Evolutionary conservation across 2,888 invertebrate genomes (phyloP).

Genomic region (Gerris lacustris): DNA sequence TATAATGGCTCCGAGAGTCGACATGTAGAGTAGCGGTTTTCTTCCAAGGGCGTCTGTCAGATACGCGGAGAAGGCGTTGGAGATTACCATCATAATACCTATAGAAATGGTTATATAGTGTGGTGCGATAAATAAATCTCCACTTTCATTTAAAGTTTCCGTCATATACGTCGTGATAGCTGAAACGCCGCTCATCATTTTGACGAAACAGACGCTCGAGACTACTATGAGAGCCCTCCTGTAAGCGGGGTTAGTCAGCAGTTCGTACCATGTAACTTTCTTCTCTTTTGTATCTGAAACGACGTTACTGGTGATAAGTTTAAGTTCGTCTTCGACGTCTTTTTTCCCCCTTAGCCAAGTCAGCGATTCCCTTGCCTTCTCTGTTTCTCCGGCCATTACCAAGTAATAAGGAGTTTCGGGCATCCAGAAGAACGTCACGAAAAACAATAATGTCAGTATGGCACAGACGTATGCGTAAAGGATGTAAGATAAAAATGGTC

Average conservation of each 20-base stretch:
- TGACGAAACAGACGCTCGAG: slow-evolving; percentile 23
- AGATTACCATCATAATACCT: slow-evolving; percentile 15
- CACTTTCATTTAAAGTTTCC: slow-evolving; percentile 24
- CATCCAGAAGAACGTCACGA: slow-evolving; percentile 44
- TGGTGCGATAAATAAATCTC: slow-evolving; percentile 5
- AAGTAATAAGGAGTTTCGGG: slow-evolving; percentile 52
- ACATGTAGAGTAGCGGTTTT: slow-evolving; percentile 17
- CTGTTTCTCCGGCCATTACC: slow-evolving; percentile 41
- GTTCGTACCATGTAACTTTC: slow-evolving; percentile 15
- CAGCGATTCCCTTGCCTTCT: slow-evolving; percentile 37
- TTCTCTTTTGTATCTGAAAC: background rate
- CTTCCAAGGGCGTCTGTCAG: slow-evolving; percentile 18
- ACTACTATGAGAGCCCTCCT: slow-evolving; percentile 26
- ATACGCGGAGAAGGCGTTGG: slow-evolving; percentile 10
- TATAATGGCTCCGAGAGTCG: slow-evolving; percentile 13
- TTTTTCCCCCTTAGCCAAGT: slow-evolving; percentile 22
- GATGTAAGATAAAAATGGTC: slow-evolving; percentile 35
- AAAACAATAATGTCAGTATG: slow-evolving; percentile 41
- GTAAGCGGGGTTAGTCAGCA: slow-evolving; percentile 23
- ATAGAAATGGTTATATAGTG: slow-evolving; percentile 15
- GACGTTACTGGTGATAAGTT: background rate
- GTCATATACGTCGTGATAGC: slow-evolving; percentile 24
- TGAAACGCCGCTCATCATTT: slow-evolving; percentile 25
- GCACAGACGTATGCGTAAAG: slow-evolving; percentile 38
- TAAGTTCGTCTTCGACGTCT: slow-evolving; percentile 21